phyloP scores from a whole-genome alignment of 2,113 vertebrate species.

The Dromaius novaehollandiae region DNA sequence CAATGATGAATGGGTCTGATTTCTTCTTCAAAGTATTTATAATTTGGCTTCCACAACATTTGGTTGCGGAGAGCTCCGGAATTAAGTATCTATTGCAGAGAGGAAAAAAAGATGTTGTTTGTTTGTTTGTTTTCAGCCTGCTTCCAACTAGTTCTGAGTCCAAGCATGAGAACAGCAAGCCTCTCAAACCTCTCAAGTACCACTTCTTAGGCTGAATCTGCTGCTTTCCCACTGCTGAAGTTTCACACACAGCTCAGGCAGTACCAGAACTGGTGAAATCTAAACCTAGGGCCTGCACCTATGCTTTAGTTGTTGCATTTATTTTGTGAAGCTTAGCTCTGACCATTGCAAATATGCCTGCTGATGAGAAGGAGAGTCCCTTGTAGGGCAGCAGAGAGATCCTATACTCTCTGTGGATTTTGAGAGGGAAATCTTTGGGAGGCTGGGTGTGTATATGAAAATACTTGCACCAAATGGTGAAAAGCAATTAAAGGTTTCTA shows the following conservation, averaged over 20 bases:
- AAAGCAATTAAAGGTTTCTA: background rate
- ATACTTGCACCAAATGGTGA: background rate
- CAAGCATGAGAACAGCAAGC: background rate
- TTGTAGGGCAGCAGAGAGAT: background rate
- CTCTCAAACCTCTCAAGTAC: background rate
- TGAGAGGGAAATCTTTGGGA: background rate
- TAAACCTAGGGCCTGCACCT: background rate
- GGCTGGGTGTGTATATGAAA: background rate
- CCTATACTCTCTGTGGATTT: background rate
- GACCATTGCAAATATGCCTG: background rate
- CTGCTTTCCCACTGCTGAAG: background rate
- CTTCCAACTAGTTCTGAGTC: background rate
- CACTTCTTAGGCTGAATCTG: background rate
- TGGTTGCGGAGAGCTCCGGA: background rate
- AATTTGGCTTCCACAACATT: background rate
- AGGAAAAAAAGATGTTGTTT: background rate
- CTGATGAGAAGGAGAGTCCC: background rate
- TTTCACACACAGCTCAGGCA: background rate
- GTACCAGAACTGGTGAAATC: background rate
- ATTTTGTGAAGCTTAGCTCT: background rate
- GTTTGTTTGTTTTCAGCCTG: background rate
- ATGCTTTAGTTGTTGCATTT: background rate
- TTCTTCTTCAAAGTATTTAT: constrained; percentile 13
- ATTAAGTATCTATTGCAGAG: background rate
- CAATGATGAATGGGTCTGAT: constrained; percentile 4